A percentile compares a stretch with the other conserved stretches of the same genome.
Evolutionary conservation across 64 coral and sea anemone genomes (phyloP).

Genomic region (Pocillopora damicornis): DNA sequence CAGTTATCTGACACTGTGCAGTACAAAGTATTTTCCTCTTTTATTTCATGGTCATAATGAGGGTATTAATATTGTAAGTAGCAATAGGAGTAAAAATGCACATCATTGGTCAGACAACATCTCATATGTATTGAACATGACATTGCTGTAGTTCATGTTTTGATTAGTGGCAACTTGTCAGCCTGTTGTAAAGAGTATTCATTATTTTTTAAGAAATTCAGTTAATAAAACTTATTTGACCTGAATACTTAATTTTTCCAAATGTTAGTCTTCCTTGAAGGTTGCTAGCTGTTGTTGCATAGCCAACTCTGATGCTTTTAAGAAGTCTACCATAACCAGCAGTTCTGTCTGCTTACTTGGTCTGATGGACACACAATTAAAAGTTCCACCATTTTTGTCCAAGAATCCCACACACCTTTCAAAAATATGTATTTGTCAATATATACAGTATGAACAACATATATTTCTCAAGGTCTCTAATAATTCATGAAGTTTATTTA

Average conservation of each 20-base stretch:
- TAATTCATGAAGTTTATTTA: no score
- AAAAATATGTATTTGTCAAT: neutral
- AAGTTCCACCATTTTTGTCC: slow-evolving; percentile 72
- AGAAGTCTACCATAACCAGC: slow-evolving; percentile 8
- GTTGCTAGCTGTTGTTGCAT: slow-evolving; percentile 61
- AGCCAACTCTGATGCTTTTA: slow-evolving; percentile 45
- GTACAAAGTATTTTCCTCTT: no score
- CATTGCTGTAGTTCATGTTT: no score
- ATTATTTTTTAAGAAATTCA: neutral
- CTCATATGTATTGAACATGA: no score
- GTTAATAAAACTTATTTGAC: neutral
- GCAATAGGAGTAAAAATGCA: no score
- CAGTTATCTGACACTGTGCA: no score
- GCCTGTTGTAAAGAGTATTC: neutral
- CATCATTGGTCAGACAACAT: no score
- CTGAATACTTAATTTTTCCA: neutral
- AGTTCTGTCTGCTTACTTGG: slow-evolving; percentile 56
- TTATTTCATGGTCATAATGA: no score
- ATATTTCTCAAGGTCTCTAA: neutral
- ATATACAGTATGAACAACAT: neutral
- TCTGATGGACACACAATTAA: slow-evolving; percentile 78
- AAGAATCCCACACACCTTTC: slow-evolving; percentile 69
- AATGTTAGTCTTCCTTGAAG: slow-evolving; percentile 73
- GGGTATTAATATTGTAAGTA: no score
- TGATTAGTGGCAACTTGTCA: no score